These are phyloP conservation scores for Xerus inauris DNA, from an alignment of 2,113 vertebrate species.

Conservation along the genomic window DNA sequence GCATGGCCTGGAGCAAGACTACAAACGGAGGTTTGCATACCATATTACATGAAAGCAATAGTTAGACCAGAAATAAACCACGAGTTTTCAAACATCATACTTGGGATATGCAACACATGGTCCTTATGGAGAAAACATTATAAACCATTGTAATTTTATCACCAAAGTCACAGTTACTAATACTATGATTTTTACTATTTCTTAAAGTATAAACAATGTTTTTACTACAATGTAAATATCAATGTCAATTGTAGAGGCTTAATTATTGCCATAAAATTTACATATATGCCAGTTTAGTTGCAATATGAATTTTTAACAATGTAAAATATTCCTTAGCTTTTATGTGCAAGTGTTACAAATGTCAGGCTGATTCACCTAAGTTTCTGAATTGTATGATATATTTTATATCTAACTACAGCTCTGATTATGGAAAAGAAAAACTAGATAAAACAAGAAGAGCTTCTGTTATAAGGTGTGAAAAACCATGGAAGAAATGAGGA, in stretches of 20 bases:
- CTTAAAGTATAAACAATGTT: constrained; percentile 4
- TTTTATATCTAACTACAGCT: neutral
- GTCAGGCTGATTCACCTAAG: neutral
- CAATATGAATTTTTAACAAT: neutral
- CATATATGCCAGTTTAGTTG: neutral
- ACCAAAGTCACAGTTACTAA: neutral
- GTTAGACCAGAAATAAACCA: neutral
- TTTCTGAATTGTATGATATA: neutral
- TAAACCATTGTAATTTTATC: constrained; percentile 24
- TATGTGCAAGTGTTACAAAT: neutral
- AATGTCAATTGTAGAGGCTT: neutral
- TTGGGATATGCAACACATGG: neutral
- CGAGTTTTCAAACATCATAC: neutral
- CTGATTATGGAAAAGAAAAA: neutral
- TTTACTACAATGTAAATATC: neutral
- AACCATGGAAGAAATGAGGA: neutral
- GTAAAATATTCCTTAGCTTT: neutral
- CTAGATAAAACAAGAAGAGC: neutral
- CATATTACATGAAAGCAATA: neutral
- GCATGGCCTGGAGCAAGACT: neutral
- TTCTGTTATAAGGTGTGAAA: neutral
- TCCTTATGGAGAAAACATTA: neutral
- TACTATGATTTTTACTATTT: neutral
- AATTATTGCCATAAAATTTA: neutral
- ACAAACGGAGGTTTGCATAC: neutral